Base-by-base conservation (phyloP, 2,888 invertebrate species). In the Diarsia dahlii region DNA sequence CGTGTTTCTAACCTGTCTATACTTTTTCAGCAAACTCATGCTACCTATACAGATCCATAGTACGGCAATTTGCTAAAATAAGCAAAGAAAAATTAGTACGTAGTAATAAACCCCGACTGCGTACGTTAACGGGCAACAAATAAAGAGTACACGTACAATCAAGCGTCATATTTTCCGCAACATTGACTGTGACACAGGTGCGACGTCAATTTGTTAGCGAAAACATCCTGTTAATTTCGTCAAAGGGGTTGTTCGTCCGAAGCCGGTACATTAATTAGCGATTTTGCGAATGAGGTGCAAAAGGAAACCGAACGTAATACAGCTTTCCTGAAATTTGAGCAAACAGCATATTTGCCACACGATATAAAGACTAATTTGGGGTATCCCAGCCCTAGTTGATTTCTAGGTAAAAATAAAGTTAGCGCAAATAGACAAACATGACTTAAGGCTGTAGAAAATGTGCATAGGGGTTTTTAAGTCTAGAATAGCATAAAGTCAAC, bases 191-290 rank as follows among this genome's bases (percentile, higher is more conserved):
- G 62, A 60, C 65, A 58, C 82, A 81, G 87, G 66, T 84, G 84
- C 28, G 63, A 74, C 81, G 68, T 63, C 76, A 80, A 80, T 87
- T 74, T 74, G 45, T 73, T 76, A 66, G 39, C 73, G 72, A 63
- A 75, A 77, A 81, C 73, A 81, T 84, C 52, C 71, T 75, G 81
- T 81, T 87, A 84, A 84, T 84, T 84, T 81, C 85, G 45, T 73
- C 74, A 84, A 79, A 82, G 82, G 69, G 83, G 56, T 79, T 84
- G 73, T 67, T 74, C 52, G 71, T 64, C 63, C 72, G 62, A 54
- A 50, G 60, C 52, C 54, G 39, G 71, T 77, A 75, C 62, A 81
- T 78, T 84, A 75, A 87, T 84, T 84, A 84, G 72, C 60, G 60
- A 85, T 78, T 67, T 78, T 60, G 56, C 56, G 67, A 71, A 68